phyloP scores from a whole-genome alignment of 2,888 invertebrate genomes.

The Notocelia uddmanniana region DNA sequence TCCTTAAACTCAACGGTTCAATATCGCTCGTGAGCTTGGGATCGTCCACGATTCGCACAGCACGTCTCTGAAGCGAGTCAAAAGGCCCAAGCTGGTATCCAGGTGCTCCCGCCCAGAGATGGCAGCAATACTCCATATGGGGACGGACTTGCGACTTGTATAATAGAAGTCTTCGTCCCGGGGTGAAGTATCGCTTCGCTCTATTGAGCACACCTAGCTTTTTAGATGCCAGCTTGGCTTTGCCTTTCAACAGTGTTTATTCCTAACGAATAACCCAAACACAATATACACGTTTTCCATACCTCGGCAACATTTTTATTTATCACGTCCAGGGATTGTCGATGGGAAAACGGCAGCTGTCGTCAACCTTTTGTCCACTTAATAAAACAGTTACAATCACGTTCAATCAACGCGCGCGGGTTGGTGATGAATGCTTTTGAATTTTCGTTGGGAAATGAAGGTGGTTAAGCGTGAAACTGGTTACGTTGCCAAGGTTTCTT shows the following conservation, averaged over 20 bases:
- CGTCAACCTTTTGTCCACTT: slow-evolving; percentile 22
- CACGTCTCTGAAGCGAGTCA: no score
- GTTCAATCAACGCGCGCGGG: slow-evolving; percentile 20
- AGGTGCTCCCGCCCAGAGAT: no score
- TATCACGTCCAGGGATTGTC: not conserved
- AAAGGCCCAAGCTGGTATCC: no score
- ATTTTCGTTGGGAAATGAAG: slow-evolving; percentile 11
- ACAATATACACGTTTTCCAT: slow-evolving; percentile 1
- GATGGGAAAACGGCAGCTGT: slow-evolving; percentile 20
- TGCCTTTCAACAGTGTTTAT: not conserved
- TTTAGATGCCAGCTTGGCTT: no score
- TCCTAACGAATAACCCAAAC: not conserved
- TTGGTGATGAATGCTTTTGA: slow-evolving; percentile 15
- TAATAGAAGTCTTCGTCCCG: no score
- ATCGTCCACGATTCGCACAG: no score
- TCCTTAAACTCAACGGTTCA: no score
- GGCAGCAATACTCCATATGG: no score
- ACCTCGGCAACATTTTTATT: slow-evolving; percentile 1
- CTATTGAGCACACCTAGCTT: no score
- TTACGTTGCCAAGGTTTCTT: not conserved
- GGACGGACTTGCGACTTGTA: no score
- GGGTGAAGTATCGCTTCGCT: no score
- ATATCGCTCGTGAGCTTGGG: no score
- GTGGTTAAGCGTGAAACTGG: not conserved
- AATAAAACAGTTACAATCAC: slow-evolving; percentile 29